Conservation (phyloP, 2,888 invertebrate species). For the Synanthedon vespiformis region DNA sequence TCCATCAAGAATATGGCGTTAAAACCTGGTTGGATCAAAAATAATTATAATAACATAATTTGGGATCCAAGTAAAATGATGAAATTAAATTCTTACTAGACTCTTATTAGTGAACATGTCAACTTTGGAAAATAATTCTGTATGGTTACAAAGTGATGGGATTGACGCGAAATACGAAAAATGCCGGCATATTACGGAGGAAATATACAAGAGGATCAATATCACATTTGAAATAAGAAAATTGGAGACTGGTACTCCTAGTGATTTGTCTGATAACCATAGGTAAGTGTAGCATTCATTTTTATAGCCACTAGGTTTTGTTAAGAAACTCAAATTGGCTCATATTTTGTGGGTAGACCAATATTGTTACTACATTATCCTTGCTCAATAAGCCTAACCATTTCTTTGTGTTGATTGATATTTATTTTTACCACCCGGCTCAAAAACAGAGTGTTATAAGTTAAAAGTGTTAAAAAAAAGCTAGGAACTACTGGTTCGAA, state of each 20-base stretch:
- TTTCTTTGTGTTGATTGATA: no score
- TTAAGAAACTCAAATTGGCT: no score
- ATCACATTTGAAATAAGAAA: slow-evolving; percentile 63
- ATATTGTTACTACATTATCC: no score
- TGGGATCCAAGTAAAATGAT: not conserved
- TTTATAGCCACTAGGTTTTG: no score
- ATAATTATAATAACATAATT: not conserved
- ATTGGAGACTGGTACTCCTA: slow-evolving; percentile 37
- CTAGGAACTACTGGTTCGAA: no score
- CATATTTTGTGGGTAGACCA: no score
- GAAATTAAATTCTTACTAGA: slow-evolving; percentile 20
- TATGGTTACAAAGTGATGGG: slow-evolving; percentile 35
- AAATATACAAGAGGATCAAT: slow-evolving; percentile 62
- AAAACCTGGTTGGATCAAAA: not conserved
- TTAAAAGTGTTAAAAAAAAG: no score
- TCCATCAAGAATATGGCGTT: not conserved
- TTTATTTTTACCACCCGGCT: no score
- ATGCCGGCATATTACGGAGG: slow-evolving; percentile 59
- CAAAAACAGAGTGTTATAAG: no score
- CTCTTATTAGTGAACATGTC: slow-evolving; percentile 41
- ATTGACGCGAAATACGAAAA: slow-evolving; percentile 53
- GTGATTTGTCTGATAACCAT: slow-evolving; percentile 40
- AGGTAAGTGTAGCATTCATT: slow-evolving; percentile 26
- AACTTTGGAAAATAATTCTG: slow-evolving; percentile 30
- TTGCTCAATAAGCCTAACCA: no score